Base-by-base conservation (phyloP, 2,888 invertebrate genomes). In the Zaprionus lineosus region DNA sequence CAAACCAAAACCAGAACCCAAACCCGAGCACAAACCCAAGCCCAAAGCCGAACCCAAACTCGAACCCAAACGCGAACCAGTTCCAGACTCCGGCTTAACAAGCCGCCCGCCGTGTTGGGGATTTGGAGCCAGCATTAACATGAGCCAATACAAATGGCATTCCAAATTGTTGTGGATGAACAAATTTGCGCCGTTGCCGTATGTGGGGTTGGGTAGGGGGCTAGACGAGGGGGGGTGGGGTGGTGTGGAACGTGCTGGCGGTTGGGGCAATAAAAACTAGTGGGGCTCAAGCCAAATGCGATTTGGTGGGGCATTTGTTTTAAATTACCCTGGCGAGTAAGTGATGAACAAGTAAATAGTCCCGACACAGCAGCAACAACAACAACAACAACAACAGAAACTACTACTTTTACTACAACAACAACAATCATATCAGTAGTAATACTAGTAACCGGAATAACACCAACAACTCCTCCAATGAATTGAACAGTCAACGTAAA, bases 121-220 rank as follows among this genome's bases (percentile, higher is more conserved):
- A 84, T 81, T 79, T 81, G 59, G 52, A 44, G 68, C 50, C 51
- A 55, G 86, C 74, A 79, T 79, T 79, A 79, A 79, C 78, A 79
- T 81, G 78, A 79, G 82, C 86, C 78, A 86, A 79, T 86, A 86
- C 84, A 79, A 79, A 86, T 79, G 84, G 78, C 78, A 86, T 82
- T 78, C 82, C 78, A 84, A 86, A 86, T 84, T 86, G 84, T 69
- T 84, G 82, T 79, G 86, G 82, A 86, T 79, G 82, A 84, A 69
- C 74, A 56, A 69, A 69, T 68, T 68, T 51, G 36, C n/a, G n/a
- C 39, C 36, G 46, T 21, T 74, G 74, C 84, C n/a, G 83, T 62
- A 71, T 78, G 78, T 41, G 46, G 64, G 18, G n/a, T n/a, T n/a
- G n/a, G n/a, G n/a, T n/a, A n/a, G n/a, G n/a, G n/a, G n/a, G n/a